A percentile compares a stretch with the other conserved stretches of the same genome.
Conservation (phyloP, 2,113 vertebrate genomes). For the Gasterosteus aculeatus region DNA sequence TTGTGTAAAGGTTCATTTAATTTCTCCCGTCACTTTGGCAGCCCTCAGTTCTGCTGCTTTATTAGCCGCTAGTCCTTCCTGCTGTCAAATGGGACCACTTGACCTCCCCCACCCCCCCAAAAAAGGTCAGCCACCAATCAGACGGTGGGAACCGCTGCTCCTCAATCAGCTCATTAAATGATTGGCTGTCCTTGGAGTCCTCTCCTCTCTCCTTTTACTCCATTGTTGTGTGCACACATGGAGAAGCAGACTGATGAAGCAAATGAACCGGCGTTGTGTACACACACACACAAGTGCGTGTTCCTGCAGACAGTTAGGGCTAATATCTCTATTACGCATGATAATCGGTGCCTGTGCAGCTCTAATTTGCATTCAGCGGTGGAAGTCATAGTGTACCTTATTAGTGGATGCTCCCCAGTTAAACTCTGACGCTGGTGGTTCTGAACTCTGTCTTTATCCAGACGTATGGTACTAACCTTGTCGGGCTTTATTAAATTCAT, state of each 20-base stretch:
- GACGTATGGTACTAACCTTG: slow-evolving; percentile 14
- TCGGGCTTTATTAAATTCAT: slow-evolving; percentile 7
- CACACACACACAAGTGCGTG: background rate
- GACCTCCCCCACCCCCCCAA: slow-evolving; percentile 16
- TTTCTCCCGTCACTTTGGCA: slow-evolving; percentile 47
- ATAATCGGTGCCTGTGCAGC: slow-evolving; percentile 44
- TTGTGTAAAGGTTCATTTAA: slow-evolving; percentile 57
- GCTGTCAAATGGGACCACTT: slow-evolving; percentile 46
- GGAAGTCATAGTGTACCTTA: slow-evolving; percentile 20
- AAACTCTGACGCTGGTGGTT: slow-evolving; percentile 29
- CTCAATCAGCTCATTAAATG: slow-evolving; percentile 64
- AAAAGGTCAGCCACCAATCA: slow-evolving; percentile 66
- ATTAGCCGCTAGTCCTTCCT: slow-evolving; percentile 53
- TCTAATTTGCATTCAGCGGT: slow-evolving; percentile 51
- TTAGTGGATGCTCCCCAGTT: slow-evolving; percentile 33
- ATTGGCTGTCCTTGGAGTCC: slow-evolving; percentile 57
- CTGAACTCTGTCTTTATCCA: slow-evolving; percentile 36
- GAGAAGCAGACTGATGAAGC: slow-evolving; percentile 8
- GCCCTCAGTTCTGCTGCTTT: slow-evolving; percentile 38
- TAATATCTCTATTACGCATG: slow-evolving; percentile 45
- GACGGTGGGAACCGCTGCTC: slow-evolving; percentile 48
- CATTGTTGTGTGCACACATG: slow-evolving; percentile 10
- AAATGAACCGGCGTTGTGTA: slow-evolving; percentile 14
- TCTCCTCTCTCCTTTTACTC: slow-evolving; percentile 41
- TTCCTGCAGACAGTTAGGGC: slow-evolving; percentile 28